phyloP scores from a whole-genome alignment of 1,140 invertebrate species.

The Zophobas morio region DNA sequence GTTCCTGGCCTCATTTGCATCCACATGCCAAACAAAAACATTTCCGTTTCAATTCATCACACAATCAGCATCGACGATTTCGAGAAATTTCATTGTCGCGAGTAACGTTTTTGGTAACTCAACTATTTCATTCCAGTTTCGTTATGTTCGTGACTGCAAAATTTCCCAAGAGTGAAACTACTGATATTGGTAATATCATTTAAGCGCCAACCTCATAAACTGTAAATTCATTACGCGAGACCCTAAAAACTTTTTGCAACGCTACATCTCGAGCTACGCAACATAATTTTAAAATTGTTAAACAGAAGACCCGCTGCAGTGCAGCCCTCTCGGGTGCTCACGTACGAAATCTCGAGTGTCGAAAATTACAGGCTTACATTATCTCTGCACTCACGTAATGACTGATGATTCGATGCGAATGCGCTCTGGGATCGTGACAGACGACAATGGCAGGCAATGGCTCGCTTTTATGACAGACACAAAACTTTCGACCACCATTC shows the following conservation, averaged over 20 bases:
- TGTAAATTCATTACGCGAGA: conserved; percentile 46
- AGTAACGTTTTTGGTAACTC: conserved; percentile 23
- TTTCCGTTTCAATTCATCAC: conserved; percentile 26
- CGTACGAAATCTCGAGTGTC: conserved; percentile 26
- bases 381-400: conserved; percentile 36
- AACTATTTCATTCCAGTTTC: conserved; percentile 24
- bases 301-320: conserved; percentile 15
- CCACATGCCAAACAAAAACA: conserved; percentile 25
- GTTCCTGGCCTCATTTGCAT: conserved; percentile 25
- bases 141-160: conserved; percentile 44
- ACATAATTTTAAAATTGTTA: conserved; percentile 41
- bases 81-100: conserved; percentile 19
- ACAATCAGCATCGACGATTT: neutral
- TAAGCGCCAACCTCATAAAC: conserved; percentile 43
- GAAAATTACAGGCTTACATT: conserved; percentile 30
- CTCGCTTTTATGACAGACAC: conserved; percentile 33
- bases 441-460: conserved; percentile 31
- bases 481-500: conserved; percentile 28
- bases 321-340: neutral
- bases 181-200: conserved; percentile 49
- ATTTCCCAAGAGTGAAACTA: conserved; percentile 47
- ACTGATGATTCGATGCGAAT: conserved; percentile 36
- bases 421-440: conserved; percentile 20
- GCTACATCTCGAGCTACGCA: conserved; percentile 26
- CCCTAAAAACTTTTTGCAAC: conserved; percentile 35